Percentiles rank a stretch among this genome's conserved stretches.
Conservation (phyloP, 2,888 invertebrate species). For the Osmoderma eremita region DNA sequence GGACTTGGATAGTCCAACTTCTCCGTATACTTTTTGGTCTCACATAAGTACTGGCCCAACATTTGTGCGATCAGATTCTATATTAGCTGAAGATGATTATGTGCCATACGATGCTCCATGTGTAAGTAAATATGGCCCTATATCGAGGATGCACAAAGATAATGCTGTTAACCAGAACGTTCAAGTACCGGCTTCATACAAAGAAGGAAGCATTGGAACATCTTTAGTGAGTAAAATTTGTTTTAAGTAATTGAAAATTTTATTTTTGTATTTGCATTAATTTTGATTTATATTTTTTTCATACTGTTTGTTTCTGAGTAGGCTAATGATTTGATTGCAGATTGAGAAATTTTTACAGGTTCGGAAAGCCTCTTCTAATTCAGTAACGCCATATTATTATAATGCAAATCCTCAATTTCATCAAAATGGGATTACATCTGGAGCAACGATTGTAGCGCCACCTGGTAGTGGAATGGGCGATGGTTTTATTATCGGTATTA, state of each 20-base stretch:
- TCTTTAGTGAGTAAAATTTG: slow-evolving; percentile 54
- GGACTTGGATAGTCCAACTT: slow-evolving; percentile 59
- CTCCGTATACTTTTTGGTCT: slow-evolving; percentile 61
- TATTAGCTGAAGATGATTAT: slow-evolving; percentile 72
- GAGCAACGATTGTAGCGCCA: slow-evolving; percentile 54
- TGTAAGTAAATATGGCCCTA: slow-evolving; percentile 76
- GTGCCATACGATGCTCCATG: slow-evolving; percentile 74
- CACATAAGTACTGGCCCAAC: slow-evolving; percentile 57
- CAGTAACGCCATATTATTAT: slow-evolving; percentile 65
- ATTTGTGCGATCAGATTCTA: slow-evolving; percentile 67
- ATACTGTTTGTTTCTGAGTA: neutral
- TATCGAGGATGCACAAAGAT: slow-evolving; percentile 66
- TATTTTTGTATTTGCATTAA: neutral
- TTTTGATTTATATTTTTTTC: slow-evolving; percentile 13
- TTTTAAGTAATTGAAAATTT: slow-evolving; percentile 31
- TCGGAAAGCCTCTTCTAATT: slow-evolving; percentile 65
- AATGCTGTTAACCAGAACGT: slow-evolving; percentile 52
- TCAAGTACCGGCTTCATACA: slow-evolving; percentile 54
- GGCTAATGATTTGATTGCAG: too few relatives aligned
- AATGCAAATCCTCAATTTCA: slow-evolving; percentile 56
- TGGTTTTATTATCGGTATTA: slow-evolving; percentile 63
- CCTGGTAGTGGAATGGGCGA: slow-evolving; percentile 61
- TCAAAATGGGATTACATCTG: slow-evolving; percentile 55
- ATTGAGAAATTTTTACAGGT: slow-evolving; percentile 50
- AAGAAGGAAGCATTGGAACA: slow-evolving; percentile 56